A percentile compares a stretch with the other conserved stretches of the same genome.
Evolutionary conservation across 2,797 vertebrate species (phyloP).

Genomic region (Myotis daubentonii): DNA sequence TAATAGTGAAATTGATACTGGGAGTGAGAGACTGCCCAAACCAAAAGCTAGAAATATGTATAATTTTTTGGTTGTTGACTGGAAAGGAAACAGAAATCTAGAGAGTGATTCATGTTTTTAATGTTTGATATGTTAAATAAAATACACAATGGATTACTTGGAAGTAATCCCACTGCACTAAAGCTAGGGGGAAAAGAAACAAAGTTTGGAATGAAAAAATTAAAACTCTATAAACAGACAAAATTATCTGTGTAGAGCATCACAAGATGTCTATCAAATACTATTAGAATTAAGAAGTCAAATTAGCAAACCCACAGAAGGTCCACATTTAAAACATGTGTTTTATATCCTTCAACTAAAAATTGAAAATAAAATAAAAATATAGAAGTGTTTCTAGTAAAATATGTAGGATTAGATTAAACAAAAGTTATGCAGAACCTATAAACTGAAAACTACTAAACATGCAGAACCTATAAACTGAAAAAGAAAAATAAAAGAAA

Average conservation of each 20-base stretch:
- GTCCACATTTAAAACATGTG: not conserved
- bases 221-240: not conserved
- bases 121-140: slow-evolving; percentile 8
- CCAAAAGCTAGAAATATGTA: not conserved
- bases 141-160: slow-evolving; percentile 16
- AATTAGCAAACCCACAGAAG: not conserved
- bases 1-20: not conserved
- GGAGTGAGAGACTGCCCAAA: not conserved
- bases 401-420: not conserved
- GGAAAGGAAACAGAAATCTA: not conserved
- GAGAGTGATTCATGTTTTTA: not conserved
- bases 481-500: not conserved
- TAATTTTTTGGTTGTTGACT: not conserved
- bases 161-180: not conserved
- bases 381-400: not conserved
- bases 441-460: not conserved
- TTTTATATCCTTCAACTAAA: not conserved
- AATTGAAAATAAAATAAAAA: not conserved
- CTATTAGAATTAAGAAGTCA: not conserved
- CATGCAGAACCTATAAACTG: not conserved
- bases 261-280: not conserved
- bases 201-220: not conserved
- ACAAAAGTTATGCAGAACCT: not conserved
- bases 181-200: not conserved
- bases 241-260: not conserved